Base-by-base conservation (phyloP, 2,113 vertebrate genomes). In the Colistium nudipinnis region DNA sequence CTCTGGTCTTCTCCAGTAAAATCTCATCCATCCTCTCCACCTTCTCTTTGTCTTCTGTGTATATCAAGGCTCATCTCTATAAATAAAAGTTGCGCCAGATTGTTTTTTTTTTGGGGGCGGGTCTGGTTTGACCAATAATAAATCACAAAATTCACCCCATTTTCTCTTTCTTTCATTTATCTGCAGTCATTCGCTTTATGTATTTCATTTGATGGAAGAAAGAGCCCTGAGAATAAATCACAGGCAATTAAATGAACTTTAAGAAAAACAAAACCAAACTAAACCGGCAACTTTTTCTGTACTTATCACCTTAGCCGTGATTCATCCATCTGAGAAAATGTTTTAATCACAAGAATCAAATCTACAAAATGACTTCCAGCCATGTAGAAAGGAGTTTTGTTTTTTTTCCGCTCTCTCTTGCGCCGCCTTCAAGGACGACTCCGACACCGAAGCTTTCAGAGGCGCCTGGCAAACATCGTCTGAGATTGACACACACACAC, bases 361-460 rank as follows among this genome's bases (percentile, higher is more conserved):
- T 9, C 13, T 16, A 25, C 3, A 28, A 17, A 53, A 28, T 24
- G 33, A 25, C 20, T 35, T 2, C 3, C 2, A 9, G 4, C 3
- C 2, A 13, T 41, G 43, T 52, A 39, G 22, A 33, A 53, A 52
- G 20, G 9, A 31, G 2, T 4, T 4, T 4, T 5, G 31, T 28
- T 24, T 0, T 35, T 51, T 49, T 24, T 38, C n/a, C n/a, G n/a
- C n/a, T n/a, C n/a, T 11, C 19, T 48, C 43, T 57, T 28, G 27
- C 39, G 45, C 4, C 35, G 27, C 20, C 47, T 45, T 35, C 43
- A 63, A 62, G 64, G 65, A 70, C 43, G 12, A 3, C 3, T 7
- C 6, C 8, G 14, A 45, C 61, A 59, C 7, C 66, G 44, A 43
- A 30, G 52, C 65, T 57, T 22, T 45, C 44, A 49, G 43, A 28